phyloP scores from a whole-genome alignment of 2,888 invertebrate species.

The Drosophila melanosoma region DNA sequence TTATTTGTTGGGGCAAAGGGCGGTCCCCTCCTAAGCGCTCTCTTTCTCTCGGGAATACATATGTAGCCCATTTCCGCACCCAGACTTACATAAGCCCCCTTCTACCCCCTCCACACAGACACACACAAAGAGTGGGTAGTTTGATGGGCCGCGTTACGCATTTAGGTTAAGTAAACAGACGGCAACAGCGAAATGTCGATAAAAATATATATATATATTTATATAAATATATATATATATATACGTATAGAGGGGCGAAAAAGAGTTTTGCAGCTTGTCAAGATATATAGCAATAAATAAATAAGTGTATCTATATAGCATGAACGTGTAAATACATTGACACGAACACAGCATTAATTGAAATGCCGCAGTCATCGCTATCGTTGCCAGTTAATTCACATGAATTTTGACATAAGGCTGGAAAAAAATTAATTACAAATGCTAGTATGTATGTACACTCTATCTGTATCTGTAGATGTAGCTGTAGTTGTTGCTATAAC shows the following conservation, averaged over 20 bases:
- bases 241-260: slow-evolving; percentile 9
- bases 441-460: slow-evolving; percentile 37
- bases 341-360: slow-evolving; percentile 73
- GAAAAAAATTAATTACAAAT: slow-evolving; percentile 42
- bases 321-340: slow-evolving; percentile 50
- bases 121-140: neutral
- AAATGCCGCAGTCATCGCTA: slow-evolving; percentile 76
- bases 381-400: slow-evolving; percentile 69
- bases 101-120: neutral
- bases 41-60: slow-evolving; percentile 16
- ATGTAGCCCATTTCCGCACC: slow-evolving; percentile 74
- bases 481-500: slow-evolving; percentile 25
- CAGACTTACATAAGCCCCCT: slow-evolving; percentile 64
- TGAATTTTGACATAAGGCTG: slow-evolving; percentile 73
- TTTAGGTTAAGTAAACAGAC: slow-evolving; percentile 75
- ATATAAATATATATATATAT: neutral
- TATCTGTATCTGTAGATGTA: slow-evolving; percentile 15
- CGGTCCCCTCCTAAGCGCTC: slow-evolving; percentile 10
- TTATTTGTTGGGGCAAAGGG: slow-evolving; percentile 55
- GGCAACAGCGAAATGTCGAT: slow-evolving; percentile 64
- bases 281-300: slow-evolving; percentile 27
- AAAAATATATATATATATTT: slow-evolving; percentile 40
- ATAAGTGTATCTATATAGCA: slow-evolving; percentile 20
- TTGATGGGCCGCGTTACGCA: slow-evolving; percentile 35
- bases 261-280: slow-evolving; percentile 31